Evolutionary conservation across 1,140 invertebrate genomes (phyloP).

Genomic region (Chelonus insularis): DNA sequence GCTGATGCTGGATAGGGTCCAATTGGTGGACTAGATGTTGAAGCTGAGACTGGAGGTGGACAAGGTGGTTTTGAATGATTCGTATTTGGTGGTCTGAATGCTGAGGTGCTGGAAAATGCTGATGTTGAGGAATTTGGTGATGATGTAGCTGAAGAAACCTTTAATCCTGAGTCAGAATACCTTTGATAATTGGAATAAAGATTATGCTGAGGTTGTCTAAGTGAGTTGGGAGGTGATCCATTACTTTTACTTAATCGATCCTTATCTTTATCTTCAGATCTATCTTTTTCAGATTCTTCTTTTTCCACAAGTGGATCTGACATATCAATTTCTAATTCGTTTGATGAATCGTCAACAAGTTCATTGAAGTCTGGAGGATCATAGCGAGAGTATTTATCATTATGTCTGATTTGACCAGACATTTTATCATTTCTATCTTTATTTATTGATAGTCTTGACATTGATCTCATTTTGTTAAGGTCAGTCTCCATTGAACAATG

Average conservation of each 20-base stretch:
- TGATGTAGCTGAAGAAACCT: conserved; percentile 42
- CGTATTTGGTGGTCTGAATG: conserved; percentile 71
- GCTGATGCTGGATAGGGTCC: conserved; percentile 68
- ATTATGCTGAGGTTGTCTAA: conserved; percentile 37
- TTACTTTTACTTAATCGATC: conserved; percentile 58
- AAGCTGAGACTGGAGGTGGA: conserved; percentile 46
- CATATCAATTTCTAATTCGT: conserved; percentile 79
- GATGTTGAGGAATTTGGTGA: conserved; percentile 56
- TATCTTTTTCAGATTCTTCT: conserved; percentile 59
- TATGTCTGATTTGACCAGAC: conserved; percentile 33
- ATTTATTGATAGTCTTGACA: conserved; percentile 35
- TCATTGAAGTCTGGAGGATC: conserved; percentile 78
- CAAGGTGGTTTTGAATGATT: conserved; percentile 53
- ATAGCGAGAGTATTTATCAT: conserved; percentile 63
- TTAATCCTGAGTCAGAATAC: conserved; percentile 44
- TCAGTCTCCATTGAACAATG: conserved; percentile 47
- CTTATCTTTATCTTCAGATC: conserved; percentile 54
- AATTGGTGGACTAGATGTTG: conserved; percentile 55
- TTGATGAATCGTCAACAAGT: conserved; percentile 76
- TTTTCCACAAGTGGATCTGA: conserved; percentile 64
- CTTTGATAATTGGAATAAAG: conserved; percentile 48
- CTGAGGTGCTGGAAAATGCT: conserved; percentile 71
- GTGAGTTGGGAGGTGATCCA: conserved; percentile 48
- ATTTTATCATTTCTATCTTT: conserved; percentile 53
- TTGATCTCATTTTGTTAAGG: conserved; percentile 32